phyloP scores from a whole-genome alignment of 2,888 invertebrate species.

The Dromius quadrimaculatus region DNA sequence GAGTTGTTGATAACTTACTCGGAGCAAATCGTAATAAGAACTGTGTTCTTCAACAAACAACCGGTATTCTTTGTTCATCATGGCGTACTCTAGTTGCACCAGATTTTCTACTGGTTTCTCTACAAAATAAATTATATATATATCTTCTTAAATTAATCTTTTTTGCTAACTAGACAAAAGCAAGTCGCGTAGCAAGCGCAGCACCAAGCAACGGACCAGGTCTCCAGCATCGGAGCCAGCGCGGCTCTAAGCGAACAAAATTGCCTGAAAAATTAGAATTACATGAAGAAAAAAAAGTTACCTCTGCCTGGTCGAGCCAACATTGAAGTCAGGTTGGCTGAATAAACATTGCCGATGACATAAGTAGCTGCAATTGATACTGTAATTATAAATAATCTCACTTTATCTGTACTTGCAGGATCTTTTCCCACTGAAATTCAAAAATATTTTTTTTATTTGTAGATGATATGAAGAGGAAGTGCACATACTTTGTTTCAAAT shows the following conservation, averaged over 20 bases:
- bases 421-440: constrained; percentile 69
- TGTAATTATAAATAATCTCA: constrained; percentile 76
- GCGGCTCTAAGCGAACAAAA: no score
- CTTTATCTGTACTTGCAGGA: constrained; percentile 75
- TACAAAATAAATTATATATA: no score
- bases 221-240: no score
- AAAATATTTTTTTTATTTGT: background rate
- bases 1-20: no score
- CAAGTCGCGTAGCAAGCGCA: no score
- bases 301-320: constrained; percentile 78
- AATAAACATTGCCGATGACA: constrained; percentile 83
- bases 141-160: no score
- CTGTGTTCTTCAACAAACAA: constrained; percentile 80
- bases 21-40: constrained; percentile 77
- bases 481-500: constrained; percentile 77
- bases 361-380: constrained; percentile 82
- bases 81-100: constrained; percentile 74
- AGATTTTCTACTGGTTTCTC: constrained; percentile 78
- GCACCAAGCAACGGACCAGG: no score
- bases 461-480: background rate
- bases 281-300: constrained; percentile 54
- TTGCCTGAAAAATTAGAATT: no score
- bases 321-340: constrained; percentile 81
- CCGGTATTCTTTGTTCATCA: constrained; percentile 74
- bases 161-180: no score